Conservation (phyloP, 2,888 invertebrate species). For the Mesorhabditis sp. region DNA sequence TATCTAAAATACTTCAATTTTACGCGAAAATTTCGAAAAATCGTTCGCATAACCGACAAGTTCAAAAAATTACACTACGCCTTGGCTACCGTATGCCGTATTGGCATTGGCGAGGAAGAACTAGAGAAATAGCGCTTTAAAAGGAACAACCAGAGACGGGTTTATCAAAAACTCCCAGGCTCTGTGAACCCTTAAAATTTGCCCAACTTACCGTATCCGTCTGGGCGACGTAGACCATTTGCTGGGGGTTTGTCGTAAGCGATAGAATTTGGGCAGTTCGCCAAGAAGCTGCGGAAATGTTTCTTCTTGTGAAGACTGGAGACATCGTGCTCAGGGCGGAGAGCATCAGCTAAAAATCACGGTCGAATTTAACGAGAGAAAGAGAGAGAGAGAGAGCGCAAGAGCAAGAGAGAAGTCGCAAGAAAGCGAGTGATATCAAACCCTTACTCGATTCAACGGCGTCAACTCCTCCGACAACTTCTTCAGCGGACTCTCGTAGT, state of each 20-base stretch:
- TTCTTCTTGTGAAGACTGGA: slow-evolving; percentile 81
- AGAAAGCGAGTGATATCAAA: slow-evolving; percentile 9
- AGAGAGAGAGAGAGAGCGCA: slow-evolving; percentile 58
- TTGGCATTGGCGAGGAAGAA: too few species aligned
- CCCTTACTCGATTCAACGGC: slow-evolving; percentile 75
- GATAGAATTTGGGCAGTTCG: slow-evolving; percentile 70
- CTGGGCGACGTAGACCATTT: slow-evolving; percentile 85
- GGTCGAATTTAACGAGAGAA: background rate
- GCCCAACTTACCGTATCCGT: slow-evolving; percentile 71
- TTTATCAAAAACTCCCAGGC: background rate
- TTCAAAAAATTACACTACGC: too few species aligned
- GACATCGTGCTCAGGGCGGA: slow-evolving; percentile 83
- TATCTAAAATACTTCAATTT: slow-evolving; percentile 64
- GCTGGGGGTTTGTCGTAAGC: slow-evolving; percentile 87
- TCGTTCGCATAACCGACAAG: too few species aligned
- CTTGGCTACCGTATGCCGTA: too few species aligned
- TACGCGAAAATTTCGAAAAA: too few species aligned
- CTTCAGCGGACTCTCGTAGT: slow-evolving; percentile 90
- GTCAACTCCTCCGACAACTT: slow-evolving; percentile 94
- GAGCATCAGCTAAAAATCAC: slow-evolving; percentile 67
- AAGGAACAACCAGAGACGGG: background rate
- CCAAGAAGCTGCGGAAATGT: slow-evolving; percentile 89
- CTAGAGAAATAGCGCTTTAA: background rate
- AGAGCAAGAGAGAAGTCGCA: background rate
- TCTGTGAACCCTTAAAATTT: background rate